Evolutionary conservation across 2,888 invertebrate species (phyloP).

Genomic region (Biston stratarius): DNA sequence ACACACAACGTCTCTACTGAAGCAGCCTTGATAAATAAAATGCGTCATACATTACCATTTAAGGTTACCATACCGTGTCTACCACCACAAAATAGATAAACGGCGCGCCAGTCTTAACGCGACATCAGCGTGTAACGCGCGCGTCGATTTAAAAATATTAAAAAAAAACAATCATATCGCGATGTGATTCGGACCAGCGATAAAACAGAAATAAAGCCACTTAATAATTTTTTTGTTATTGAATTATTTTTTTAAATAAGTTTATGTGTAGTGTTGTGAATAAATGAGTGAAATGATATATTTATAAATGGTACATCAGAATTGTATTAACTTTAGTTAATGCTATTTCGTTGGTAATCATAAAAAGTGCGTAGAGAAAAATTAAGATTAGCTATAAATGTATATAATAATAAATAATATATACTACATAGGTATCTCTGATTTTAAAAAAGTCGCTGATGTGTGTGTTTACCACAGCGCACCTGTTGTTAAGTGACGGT

Average conservation of each 20-base stretch:
- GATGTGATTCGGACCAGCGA: conserved; percentile 22
- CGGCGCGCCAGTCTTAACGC: conserved; percentile 67
- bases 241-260: neutral
- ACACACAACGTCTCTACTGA: conserved; percentile 34
- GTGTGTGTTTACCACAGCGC: too few relatives aligned
- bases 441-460: too few relatives aligned
- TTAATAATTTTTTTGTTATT: conserved; percentile 21
- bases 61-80: conserved; percentile 57
- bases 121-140: conserved; percentile 59
- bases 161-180: conserved; percentile 20
- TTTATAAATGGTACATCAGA: conserved; percentile 5
- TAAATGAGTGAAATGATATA: conserved; percentile 31
- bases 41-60: conserved; percentile 60
- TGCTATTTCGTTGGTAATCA: too few relatives aligned
- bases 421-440: too few relatives aligned
- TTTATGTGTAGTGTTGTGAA: conserved; percentile 34
- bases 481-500: too few relatives aligned
- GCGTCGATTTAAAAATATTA: conserved; percentile 52
- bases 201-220: conserved; percentile 12
- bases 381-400: too few relatives aligned
- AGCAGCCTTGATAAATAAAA: conserved; percentile 43
- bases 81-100: conserved; percentile 24
- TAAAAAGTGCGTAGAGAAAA: too few relatives aligned
- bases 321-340: too few relatives aligned
- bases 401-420: too few relatives aligned